Conservation (phyloP, 2,797 vertebrate species). For the Enteromius treurensis region DNA sequence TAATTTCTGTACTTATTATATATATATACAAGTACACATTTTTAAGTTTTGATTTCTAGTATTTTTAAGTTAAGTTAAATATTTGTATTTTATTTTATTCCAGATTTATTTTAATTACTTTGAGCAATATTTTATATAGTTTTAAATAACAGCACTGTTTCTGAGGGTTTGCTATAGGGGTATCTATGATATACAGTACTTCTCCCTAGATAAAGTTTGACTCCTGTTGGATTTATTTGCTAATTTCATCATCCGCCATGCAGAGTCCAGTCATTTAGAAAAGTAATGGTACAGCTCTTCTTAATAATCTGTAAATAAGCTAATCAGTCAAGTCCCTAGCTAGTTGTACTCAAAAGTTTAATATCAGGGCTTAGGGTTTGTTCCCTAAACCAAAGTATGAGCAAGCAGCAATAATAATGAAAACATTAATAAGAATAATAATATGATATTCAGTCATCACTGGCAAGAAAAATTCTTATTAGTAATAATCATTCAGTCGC, state of each 20-base stretch:
- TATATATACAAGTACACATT: neutral
- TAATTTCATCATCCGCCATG: conserved; percentile 17
- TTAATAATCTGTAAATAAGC: conserved; percentile 17
- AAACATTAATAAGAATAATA: conserved; percentile 10
- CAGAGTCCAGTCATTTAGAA: neutral
- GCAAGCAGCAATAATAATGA: neutral
- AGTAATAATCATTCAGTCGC: conserved; percentile 45
- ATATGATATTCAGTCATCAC: conserved; percentile 36
- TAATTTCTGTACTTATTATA: no score
- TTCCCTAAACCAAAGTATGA: neutral
- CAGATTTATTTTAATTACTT: neutral
- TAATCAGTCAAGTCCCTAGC: neutral
- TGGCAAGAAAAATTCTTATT: conserved; percentile 25
- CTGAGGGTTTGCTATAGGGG: neutral
- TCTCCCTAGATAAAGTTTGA: neutral
- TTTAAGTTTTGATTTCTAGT: neutral
- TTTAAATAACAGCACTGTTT: neutral
- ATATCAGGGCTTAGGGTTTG: conserved; percentile 1
- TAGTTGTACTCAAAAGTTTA: neutral
- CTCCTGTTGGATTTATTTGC: neutral
- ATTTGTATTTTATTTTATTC: neutral
- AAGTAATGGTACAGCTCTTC: neutral
- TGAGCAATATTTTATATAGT: neutral
- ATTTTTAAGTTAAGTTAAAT: neutral
- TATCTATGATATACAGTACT: neutral